Evolutionary conservation across 2,888 invertebrate genomes (phyloP).

Genomic region (Ochropleura leucogaster): DNA sequence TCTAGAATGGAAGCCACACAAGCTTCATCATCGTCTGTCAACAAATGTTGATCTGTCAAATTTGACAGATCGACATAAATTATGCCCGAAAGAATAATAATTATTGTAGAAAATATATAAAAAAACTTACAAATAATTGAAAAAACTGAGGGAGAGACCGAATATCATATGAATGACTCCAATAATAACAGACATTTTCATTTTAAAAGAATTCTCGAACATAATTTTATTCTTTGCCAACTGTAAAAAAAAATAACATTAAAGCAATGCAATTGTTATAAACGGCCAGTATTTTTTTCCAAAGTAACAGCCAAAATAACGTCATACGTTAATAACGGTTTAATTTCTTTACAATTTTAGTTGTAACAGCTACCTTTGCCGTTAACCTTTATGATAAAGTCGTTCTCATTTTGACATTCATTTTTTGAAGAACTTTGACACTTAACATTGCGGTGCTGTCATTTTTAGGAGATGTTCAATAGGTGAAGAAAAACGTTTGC

Average conservation of each 20-base stretch:
- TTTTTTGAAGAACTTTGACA: no score
- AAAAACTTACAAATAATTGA: constrained; percentile 92
- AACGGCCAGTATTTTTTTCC: no score
- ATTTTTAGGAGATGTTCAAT: no score
- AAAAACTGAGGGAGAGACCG: constrained; percentile 94
- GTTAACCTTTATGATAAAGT: no score
- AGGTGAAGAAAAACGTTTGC: no score
- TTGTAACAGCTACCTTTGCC: no score
- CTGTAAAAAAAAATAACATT: constrained; percentile 72
- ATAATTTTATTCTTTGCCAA: constrained; percentile 95
- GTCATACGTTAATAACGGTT: no score
- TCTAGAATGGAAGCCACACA: background rate
- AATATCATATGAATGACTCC: constrained; percentile 98
- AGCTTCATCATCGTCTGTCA: background rate
- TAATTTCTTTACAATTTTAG: no score
- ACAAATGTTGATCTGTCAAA: background rate
- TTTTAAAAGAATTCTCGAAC: constrained; percentile 97
- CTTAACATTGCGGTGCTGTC: no score
- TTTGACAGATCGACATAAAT: background rate
- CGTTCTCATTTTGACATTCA: no score
- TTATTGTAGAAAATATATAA: background rate
- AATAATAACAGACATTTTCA: constrained; percentile 98
- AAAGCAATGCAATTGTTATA: background rate
- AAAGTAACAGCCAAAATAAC: no score
- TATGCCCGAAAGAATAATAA: background rate